These are phyloP conservation scores for Ptyas mucosa DNA, from an alignment of 2,113 vertebrate species.

Conservation along the genomic window DNA sequence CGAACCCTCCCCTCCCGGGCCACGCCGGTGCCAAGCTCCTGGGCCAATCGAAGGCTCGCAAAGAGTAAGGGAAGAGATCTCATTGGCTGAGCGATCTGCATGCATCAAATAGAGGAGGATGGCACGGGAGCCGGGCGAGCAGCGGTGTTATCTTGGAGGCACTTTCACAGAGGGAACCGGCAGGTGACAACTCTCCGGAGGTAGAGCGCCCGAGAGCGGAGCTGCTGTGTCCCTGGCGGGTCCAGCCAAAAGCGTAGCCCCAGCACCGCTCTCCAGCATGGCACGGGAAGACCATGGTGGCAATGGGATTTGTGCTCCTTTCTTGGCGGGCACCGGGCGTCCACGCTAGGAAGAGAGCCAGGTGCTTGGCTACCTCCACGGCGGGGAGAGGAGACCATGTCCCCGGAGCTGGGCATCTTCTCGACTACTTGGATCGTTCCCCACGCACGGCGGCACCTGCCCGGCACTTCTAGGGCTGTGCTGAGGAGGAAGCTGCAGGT, in stretches of 20 bases:
- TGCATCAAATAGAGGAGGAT: conserved; percentile 35
- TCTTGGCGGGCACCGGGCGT: not conserved
- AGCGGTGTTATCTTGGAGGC: conserved; percentile 54
- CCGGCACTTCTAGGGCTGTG: not conserved
- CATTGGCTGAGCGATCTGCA: conserved; percentile 57
- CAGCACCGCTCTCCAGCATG: not conserved
- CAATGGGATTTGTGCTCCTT: not conserved
- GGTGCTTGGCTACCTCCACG: not conserved
- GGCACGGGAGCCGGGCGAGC: conserved; percentile 1
- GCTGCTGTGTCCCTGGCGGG: not conserved
- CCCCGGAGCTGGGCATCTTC: not conserved
- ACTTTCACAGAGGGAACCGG: conserved; percentile 43
- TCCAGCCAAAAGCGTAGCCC: not conserved
- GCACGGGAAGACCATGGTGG: not conserved
- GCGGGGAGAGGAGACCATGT: conserved; percentile 7
- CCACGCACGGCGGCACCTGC: not conserved
- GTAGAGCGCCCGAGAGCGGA: not conserved
- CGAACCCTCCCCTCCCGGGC: not conserved
- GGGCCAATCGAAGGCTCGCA: conserved; percentile 49
- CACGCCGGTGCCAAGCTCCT: not conserved
- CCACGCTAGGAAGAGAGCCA: not conserved
- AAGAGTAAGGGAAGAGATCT: conserved; percentile 1
- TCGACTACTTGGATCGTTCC: not conserved
- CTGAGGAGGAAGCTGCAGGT: not conserved
- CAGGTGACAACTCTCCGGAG: conserved; percentile 47